A percentile compares a stretch with the other conserved stretches of the same genome.
Conservation (phyloP, 2,888 invertebrate genomes). For the Elmis aenea region DNA sequence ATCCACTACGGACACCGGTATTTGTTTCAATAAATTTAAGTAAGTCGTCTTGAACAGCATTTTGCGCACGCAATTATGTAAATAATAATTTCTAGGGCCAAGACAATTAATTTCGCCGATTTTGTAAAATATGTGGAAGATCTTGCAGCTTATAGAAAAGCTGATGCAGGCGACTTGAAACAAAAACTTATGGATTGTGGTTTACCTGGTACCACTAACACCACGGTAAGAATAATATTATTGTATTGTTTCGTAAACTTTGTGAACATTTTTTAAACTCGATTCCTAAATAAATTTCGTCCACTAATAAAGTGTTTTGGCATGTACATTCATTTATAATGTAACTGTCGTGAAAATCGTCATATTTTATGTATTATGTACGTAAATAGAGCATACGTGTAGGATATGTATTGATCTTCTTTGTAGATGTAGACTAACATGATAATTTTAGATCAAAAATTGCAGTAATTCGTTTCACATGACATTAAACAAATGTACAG, state of each 20-base stretch:
- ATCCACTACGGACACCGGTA: constrained; percentile 85
- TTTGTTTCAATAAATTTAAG: constrained; percentile 85
- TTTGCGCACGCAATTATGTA: background rate
- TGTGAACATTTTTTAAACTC: too few relatives aligned
- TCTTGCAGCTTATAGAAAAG: constrained; percentile 71
- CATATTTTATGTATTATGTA: too few relatives aligned
- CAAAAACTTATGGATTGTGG: constrained; percentile 74
- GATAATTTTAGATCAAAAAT: too few relatives aligned
- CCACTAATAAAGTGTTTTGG: too few relatives aligned
- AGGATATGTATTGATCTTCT: too few relatives aligned
- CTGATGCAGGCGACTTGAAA: constrained; percentile 69
- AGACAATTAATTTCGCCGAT: constrained; percentile 32
- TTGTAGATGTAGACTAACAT: too few relatives aligned
- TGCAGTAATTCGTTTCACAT: too few relatives aligned
- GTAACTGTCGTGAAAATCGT: too few relatives aligned
- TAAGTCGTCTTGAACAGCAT: constrained; percentile 42
- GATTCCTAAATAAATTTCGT: background rate
- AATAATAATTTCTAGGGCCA: constrained; percentile 27
- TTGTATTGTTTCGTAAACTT: too few relatives aligned
- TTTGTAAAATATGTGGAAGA: constrained; percentile 69
- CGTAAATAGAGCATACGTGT: too few relatives aligned
- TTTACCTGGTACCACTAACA: constrained; percentile 55
- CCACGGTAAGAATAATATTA: background rate
- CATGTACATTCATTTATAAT: too few relatives aligned
- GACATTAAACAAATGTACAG: too few relatives aligned